Conservation (phyloP, 2,888 invertebrate genomes). For the Clunio marinus region DNA sequence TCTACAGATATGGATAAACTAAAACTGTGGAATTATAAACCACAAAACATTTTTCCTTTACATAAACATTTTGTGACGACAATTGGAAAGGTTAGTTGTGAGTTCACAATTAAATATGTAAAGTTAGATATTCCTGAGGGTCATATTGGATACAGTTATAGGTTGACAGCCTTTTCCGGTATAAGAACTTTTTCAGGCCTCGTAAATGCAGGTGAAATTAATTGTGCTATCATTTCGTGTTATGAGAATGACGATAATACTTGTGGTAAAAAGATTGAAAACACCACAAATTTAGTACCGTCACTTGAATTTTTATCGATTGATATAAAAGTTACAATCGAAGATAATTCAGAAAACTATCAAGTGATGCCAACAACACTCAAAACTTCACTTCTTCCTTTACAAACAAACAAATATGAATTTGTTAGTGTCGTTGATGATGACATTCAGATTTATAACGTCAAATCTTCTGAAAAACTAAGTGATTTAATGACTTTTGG, state of each 20-base stretch:
- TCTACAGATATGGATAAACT: conserved; percentile 25
- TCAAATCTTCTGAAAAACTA: not conserved
- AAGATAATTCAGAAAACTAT: not conserved
- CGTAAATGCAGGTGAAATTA: conserved; percentile 18
- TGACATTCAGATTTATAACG: not conserved
- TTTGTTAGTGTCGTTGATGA: not conserved
- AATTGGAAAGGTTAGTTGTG: conserved; percentile 1
- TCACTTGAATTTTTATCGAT: conserved; percentile 3
- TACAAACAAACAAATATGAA: not conserved
- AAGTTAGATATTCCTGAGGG: not conserved
- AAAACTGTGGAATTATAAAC: not conserved
- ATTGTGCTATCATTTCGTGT: conserved; percentile 30
- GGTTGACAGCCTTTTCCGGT: conserved; percentile 42
- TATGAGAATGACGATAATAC: not conserved
- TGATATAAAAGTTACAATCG: not conserved
- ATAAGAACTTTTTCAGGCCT: conserved; percentile 45
- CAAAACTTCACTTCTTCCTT: not conserved
- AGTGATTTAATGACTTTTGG: conserved; percentile 47
- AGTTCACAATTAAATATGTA: not conserved
- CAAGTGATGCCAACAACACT: conserved; percentile 24
- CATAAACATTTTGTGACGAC: not conserved
- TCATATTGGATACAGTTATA: conserved; percentile 41
- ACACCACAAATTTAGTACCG: not conserved
- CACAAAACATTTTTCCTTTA: not conserved
- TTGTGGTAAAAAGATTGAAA: not conserved